A percentile compares a stretch with the other conserved stretches of the same genome.
These are phyloP conservation scores for Limnephilus auricula DNA, from an alignment of 2,888 invertebrate species.

Conservation along the genomic window DNA sequence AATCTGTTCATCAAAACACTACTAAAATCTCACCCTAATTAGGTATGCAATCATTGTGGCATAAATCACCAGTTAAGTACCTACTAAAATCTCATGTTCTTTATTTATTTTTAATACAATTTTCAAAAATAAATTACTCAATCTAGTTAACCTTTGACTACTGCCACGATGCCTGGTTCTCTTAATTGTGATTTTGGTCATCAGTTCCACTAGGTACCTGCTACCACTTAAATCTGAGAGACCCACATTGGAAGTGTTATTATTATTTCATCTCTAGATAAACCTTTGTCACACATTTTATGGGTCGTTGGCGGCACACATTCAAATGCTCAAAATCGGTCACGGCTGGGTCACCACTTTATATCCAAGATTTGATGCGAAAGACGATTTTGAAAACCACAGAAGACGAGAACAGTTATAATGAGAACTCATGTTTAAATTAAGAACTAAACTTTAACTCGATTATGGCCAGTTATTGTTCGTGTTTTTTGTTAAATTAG, in stretches of 20 bases:
- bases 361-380: slow-evolving; percentile 4
- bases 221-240: neutral
- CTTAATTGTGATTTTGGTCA: neutral
- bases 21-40: neutral
- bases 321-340: slow-evolving; percentile 14
- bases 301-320: slow-evolving; percentile 2
- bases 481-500: neutral
- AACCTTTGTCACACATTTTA: slow-evolving; percentile 40
- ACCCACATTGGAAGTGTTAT: neutral
- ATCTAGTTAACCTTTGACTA: neutral
- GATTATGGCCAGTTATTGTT: slow-evolving; percentile 32
- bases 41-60: neutral
- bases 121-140: neutral
- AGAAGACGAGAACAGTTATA: slow-evolving; percentile 27
- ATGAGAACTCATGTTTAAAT: neutral
- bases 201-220: neutral
- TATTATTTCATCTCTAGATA: neutral
- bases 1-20: neutral
- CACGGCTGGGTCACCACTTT: slow-evolving; percentile 18
- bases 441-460: slow-evolving; percentile 4
- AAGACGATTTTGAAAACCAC: neutral
- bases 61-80: neutral
- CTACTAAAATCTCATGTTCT: neutral
- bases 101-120: neutral
- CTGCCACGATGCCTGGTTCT: neutral